A percentile compares a stretch with the other conserved stretches of the same genome.
These are phyloP conservation scores for Crocodylus rhombifer DNA, from an alignment of 2,797 vertebrate species.

Conservation along the genomic window DNA sequence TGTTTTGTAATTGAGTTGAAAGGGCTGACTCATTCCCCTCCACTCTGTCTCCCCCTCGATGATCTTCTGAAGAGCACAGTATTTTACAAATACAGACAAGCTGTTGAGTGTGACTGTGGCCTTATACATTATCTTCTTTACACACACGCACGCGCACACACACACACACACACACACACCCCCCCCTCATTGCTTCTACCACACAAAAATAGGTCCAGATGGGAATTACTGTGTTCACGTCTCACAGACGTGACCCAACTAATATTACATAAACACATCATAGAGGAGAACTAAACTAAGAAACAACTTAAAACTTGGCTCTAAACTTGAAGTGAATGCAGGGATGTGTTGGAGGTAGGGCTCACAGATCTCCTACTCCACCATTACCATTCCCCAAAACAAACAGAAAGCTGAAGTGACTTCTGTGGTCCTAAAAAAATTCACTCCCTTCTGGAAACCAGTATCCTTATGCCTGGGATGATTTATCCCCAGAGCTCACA, in stretches of 20 bases:
- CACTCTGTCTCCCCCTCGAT: not conserved
- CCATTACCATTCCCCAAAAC: not conserved
- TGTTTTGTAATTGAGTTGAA: constrained; percentile 71
- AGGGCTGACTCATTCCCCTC: constrained; percentile 68
- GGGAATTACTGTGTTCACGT: not conserved
- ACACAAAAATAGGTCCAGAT: not conserved
- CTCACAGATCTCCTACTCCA: too few relatives aligned
- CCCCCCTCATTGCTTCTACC: not conserved
- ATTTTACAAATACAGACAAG: constrained; percentile 55
- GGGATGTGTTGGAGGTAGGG: not conserved
- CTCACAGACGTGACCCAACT: accelerated
- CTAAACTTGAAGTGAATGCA: not conserved
- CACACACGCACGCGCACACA: not conserved
- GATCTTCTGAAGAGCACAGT: constrained; percentile 37
- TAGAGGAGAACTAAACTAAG: not conserved
- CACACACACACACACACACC: not conserved
- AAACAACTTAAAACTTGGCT: not conserved
- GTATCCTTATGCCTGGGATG: not conserved
- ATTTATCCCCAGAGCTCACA: not conserved
- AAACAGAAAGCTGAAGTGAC: not conserved
- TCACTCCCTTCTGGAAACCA: not conserved
- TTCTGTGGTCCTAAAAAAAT: not conserved
- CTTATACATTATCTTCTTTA: too few relatives aligned
- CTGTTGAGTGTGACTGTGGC: not conserved
- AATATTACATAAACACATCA: not conserved